phyloP scores from a whole-genome alignment of 2,888 invertebrate genomes.

The Acanthosepion lycidas region DNA sequence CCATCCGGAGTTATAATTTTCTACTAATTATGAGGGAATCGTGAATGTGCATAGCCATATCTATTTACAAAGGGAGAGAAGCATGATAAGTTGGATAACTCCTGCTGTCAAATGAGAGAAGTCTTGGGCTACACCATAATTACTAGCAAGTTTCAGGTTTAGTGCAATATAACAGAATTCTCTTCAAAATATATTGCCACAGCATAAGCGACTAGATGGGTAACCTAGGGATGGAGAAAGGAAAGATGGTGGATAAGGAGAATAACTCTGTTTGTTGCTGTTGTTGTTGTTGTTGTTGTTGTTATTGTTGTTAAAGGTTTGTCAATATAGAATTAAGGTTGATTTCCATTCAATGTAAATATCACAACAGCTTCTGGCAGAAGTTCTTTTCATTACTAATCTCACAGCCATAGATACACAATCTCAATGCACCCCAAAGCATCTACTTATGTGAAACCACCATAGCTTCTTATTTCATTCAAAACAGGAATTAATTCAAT shows the following conservation, averaged over 20 bases:
- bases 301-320: neutral
- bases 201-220: neutral
- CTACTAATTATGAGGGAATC: constrained; percentile 18
- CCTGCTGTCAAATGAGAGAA: neutral
- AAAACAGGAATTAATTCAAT: too few species aligned
- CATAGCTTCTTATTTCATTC: too few species aligned
- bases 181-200: neutral
- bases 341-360: neutral
- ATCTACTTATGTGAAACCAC: too few species aligned
- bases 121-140: neutral
- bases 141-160: neutral
- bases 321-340: neutral
- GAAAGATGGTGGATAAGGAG: neutral
- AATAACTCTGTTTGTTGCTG: neutral
- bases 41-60: neutral
- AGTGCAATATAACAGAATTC: neutral
- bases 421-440: too few species aligned
- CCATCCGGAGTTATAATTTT: neutral
- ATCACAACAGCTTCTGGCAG: too few species aligned
- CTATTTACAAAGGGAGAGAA: constrained; percentile 4
- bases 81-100: neutral
- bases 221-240: neutral
- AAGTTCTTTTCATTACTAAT: too few species aligned
- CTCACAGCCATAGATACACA: too few species aligned
- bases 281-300: too few species aligned